Evolutionary conservation across 2,113 vertebrate genomes (phyloP).

Genomic region (Tetrao urogallus): DNA sequence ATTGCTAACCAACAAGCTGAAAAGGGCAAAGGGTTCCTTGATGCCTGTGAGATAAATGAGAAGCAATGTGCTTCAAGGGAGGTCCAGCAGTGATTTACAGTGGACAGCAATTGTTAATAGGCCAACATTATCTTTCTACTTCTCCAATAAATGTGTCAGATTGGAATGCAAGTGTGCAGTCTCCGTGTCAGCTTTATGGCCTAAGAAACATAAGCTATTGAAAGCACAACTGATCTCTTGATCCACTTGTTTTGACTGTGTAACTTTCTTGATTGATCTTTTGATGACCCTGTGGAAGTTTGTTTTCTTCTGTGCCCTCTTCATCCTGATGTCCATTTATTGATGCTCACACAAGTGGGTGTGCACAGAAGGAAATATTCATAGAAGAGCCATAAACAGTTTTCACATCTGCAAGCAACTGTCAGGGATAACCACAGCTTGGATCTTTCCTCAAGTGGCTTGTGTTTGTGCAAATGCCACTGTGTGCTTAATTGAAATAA

Average conservation of each 20-base stretch:
- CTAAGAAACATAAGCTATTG: background rate
- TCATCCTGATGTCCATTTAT: background rate
- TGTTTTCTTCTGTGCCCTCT: background rate
- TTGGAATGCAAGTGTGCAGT: constrained; percentile 48
- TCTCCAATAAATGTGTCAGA: constrained; percentile 49
- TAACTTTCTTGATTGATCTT: background rate
- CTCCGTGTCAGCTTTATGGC: constrained; percentile 47
- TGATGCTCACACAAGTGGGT: rapidly evolving
- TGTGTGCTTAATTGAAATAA: background rate
- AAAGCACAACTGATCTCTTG: constrained; percentile 1
- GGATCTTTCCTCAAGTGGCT: background rate
- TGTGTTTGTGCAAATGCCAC: background rate
- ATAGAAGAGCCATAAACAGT: background rate
- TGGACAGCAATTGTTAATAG: constrained; percentile 29
- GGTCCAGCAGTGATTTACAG: constrained; percentile 54
- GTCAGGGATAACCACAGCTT: background rate
- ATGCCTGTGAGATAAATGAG: constrained; percentile 19
- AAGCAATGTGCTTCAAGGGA: constrained; percentile 31
- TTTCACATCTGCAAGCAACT: background rate
- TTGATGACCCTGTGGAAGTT: background rate
- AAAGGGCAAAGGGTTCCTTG: constrained; percentile 1
- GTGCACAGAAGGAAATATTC: background rate
- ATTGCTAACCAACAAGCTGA: background rate
- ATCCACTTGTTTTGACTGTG: background rate
- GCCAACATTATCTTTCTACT: constrained; percentile 46